A percentile compares a stretch with the other conserved stretches of the same genome.
Conservation (phyloP, 2,888 invertebrate genomes). For the Dascillus cervinus region DNA sequence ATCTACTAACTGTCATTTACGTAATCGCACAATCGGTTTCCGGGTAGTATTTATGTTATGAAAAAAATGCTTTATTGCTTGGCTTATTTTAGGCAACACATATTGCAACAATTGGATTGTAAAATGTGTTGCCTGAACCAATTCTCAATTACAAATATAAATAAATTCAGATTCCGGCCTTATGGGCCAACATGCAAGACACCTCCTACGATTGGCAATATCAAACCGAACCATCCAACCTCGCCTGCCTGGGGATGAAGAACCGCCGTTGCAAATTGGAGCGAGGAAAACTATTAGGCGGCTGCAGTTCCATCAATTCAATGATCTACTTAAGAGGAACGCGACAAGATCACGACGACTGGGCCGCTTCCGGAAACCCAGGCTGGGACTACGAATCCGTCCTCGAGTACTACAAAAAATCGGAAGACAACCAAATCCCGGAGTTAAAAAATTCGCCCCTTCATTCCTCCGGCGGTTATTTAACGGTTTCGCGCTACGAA, state of each 20-base stretch:
- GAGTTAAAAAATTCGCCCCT: too few relatives aligned
- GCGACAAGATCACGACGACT: conserved; percentile 74
- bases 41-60: too few relatives aligned
- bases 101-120: too few relatives aligned
- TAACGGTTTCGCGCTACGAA: conserved; percentile 2
- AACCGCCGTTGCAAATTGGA: conserved; percentile 84
- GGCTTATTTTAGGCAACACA: too few relatives aligned
- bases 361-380: conserved; percentile 72
- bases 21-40: too few relatives aligned
- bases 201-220: conserved; percentile 32
- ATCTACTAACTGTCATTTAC: too few relatives aligned
- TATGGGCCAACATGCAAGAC: conserved; percentile 23
- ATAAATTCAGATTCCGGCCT: conserved; percentile 34
- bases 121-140: too few relatives aligned
- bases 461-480: conserved; percentile 11
- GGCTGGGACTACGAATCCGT: conserved; percentile 81
- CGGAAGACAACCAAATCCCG: conserved; percentile 73
- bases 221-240: conserved; percentile 23
- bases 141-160: too few relatives aligned
- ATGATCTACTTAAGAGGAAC: conserved; percentile 89
- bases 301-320: conserved; percentile 78
- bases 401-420: conserved; percentile 73
- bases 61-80: too few relatives aligned
- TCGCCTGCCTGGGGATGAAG: conserved; percentile 63
- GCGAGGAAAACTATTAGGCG: conserved; percentile 79